Base-by-base conservation (phyloP, 1,140 invertebrate genomes). In the Papilio aristodemus region DNA sequence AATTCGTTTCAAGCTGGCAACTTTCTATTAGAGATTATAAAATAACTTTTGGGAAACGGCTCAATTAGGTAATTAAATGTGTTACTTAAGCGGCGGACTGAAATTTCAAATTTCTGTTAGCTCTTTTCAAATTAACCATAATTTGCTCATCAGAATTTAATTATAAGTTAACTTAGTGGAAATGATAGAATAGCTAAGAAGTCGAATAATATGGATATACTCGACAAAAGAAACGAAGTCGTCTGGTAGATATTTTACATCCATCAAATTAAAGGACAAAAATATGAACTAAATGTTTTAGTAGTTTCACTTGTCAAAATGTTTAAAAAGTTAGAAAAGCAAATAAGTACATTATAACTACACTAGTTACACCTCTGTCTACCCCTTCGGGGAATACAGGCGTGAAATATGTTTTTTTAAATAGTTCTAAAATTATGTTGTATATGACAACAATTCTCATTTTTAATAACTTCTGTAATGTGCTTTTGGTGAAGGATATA, bases 91-190 rank as follows among this genome's bases (percentile, higher is more conserved):
- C 17, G 32, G 37, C 19, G 17, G 38, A 63, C 37, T 63, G 60
- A 63, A 63, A n/a, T n/a, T n/a, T 63, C 37, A 11, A 38, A 14
- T 63, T 41, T 25, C 60, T 0, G 11, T 13, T 27, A 66, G 32
- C 27, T 66, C 38, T 46, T 32, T 17, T 66, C 43, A 11, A 17
- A 50, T 46, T 64, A 64, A n/a, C 4, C 7, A 17, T 32, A 36
- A 66, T 46, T 66, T 66, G 63, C 63, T 66, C 63, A 66, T 25
- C 19, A 25, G 37, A 50, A 64, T 60, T 38, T 32, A 32, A 19
- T 60, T 60, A 38, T 60, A 60, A 37, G 58, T 60, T 32, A 59
- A 59, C 36, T 13, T 59, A 36, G 36, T n/a, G n/a, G n/a, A n/a
- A n/a, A n/a, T n/a, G n/a, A n/a, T n/a, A n/a, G n/a, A n/a, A n/a